Evolutionary conservation across 64 coral and sea anemone species (phyloP).

Genomic region (Montipora cactus): DNA sequence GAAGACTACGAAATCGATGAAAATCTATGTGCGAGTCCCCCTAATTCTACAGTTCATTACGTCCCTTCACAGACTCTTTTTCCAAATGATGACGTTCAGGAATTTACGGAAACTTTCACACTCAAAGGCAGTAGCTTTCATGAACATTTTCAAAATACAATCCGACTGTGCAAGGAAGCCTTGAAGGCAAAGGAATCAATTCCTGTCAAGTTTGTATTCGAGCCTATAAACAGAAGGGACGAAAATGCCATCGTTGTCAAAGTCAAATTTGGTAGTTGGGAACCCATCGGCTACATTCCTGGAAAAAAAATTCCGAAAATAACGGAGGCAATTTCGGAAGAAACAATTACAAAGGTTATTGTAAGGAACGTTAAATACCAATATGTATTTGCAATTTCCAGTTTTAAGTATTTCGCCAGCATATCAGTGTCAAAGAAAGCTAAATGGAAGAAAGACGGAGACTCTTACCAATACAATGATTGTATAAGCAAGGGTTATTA

Average conservation of each 20-base stretch:
- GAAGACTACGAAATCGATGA: too few relatives aligned
- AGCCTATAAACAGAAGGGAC: slow-evolving; percentile 53
- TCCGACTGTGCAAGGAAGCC: slow-evolving; percentile 2
- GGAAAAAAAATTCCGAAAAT: background rate
- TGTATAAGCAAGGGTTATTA: too few relatives aligned
- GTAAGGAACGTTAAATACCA: background rate
- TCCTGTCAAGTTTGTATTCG: slow-evolving; percentile 32
- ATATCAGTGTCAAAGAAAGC: background rate
- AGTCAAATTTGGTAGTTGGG: background rate
- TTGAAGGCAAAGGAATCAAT: background rate
- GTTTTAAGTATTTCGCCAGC: background rate
- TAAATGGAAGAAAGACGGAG: too few relatives aligned
- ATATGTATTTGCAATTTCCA: background rate
- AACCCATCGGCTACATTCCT: slow-evolving; percentile 61
- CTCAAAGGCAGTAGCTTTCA: slow-evolving; percentile 47
- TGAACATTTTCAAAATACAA: slow-evolving; percentile 33
- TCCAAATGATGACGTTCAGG: background rate
- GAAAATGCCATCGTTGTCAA: slow-evolving; percentile 49
- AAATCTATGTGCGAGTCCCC: too few relatives aligned
- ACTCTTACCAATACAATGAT: too few relatives aligned
- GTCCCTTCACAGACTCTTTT: too few relatives aligned
- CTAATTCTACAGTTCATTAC: too few relatives aligned
- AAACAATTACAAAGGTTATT: background rate
- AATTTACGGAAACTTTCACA: slow-evolving; percentile 29
- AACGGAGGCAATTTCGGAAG: too few relatives aligned